phyloP scores from a whole-genome alignment of 2,113 vertebrate species.

The Solea senegalensis region DNA sequence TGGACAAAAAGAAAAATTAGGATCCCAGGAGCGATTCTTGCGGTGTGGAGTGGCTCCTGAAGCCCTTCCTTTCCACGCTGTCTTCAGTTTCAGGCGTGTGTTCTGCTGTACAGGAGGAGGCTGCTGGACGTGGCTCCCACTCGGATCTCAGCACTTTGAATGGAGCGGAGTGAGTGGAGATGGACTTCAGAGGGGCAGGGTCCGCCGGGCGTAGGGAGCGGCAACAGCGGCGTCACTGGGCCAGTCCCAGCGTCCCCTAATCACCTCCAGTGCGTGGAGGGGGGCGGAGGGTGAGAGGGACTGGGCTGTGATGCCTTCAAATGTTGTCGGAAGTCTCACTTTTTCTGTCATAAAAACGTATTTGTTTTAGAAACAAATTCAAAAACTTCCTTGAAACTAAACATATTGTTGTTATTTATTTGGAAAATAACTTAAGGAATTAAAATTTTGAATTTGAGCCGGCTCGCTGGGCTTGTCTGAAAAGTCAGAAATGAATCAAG shows the following conservation, averaged over 20 bases:
- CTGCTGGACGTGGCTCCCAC: slow-evolving; percentile 55
- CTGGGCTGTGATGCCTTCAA: slow-evolving; percentile 43
- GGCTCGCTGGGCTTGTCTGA: too few relatives aligned
- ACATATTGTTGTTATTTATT: too few relatives aligned
- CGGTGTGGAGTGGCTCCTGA: slow-evolving; percentile 46
- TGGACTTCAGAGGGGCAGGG: slow-evolving; percentile 48
- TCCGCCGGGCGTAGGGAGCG: slow-evolving; percentile 70
- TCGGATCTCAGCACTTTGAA: slow-evolving; percentile 57
- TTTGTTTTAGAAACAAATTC: too few relatives aligned
- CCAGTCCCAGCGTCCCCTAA: slow-evolving; percentile 66
- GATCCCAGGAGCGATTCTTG: slow-evolving; percentile 53
- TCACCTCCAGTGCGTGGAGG: slow-evolving; percentile 59
- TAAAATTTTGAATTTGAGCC: too few relatives aligned
- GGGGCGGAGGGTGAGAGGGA: slow-evolving; percentile 6
- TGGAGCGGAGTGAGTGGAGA: slow-evolving; percentile 44
- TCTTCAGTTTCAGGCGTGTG: slow-evolving; percentile 2
- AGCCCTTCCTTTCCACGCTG: slow-evolving; percentile 55
- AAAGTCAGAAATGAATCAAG: too few relatives aligned
- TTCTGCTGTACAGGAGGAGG: slow-evolving; percentile 47
- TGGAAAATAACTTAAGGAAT: too few relatives aligned
- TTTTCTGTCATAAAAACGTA: too few relatives aligned
- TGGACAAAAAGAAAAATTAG: slow-evolving; percentile 37
- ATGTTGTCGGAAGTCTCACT: slow-evolving; percentile 19
- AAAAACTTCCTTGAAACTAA: too few relatives aligned
- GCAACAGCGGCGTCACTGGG: slow-evolving; percentile 69